phyloP scores from a whole-genome alignment of 23 tunicate genomes.

The Clavelina lepadiformis region DNA sequence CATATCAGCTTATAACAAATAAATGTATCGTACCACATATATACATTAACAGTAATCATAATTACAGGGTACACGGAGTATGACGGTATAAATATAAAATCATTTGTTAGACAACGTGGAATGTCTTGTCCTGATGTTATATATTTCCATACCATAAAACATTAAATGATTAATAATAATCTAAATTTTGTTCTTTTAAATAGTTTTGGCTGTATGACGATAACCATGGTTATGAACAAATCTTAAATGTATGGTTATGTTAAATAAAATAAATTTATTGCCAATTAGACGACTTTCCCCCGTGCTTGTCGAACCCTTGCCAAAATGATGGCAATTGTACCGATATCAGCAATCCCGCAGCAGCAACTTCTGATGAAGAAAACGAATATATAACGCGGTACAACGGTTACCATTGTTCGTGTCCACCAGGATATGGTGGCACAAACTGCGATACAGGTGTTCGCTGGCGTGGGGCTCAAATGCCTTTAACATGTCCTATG shows the following conservation, averaged over 20 bases:
- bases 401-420: slow-evolving; percentile 33
- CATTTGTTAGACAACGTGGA: background rate
- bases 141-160: background rate
- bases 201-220: too few relatives aligned
- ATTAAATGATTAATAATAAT: background rate
- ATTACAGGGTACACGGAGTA: too few relatives aligned
- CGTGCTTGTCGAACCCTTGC: slow-evolving; percentile 15
- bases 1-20: too few relatives aligned
- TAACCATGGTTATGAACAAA: too few relatives aligned
- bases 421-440: slow-evolving; percentile 28
- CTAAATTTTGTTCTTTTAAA: background rate
- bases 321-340: slow-evolving; percentile 8
- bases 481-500: too few relatives aligned
- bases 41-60: too few relatives aligned
- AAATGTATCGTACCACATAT: too few relatives aligned
- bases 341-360: background rate
- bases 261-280: too few relatives aligned
- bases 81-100: background rate
- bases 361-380: background rate
- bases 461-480: too few relatives aligned
- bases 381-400: slow-evolving; percentile 11
- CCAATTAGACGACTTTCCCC: slow-evolving; percentile 29
- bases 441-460: slow-evolving; percentile 38
- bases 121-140: background rate
- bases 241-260: too few relatives aligned